phyloP scores from a whole-genome alignment of 2,888 invertebrate species.

The Nephrotoma appendiculata region DNA sequence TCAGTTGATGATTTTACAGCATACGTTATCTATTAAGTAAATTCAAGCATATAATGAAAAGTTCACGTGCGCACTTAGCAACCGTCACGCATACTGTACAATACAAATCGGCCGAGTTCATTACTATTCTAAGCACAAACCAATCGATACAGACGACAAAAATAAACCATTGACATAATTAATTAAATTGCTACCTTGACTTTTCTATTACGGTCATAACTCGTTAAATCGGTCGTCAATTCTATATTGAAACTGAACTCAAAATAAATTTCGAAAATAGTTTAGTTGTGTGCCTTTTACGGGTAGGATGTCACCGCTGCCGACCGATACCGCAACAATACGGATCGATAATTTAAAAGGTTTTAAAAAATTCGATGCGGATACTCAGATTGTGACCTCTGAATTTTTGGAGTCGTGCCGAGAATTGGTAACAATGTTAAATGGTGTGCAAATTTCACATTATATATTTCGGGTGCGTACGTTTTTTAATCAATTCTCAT shows the following conservation, averaged over 20 bases:
- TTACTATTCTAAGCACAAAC: background rate
- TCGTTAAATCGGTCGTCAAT: background rate
- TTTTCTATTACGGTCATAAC: background rate
- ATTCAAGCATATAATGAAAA: background rate
- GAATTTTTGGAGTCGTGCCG: background rate
- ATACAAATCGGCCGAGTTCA: no score
- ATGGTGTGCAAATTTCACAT: background rate
- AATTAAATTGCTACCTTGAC: background rate
- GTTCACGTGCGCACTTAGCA: background rate
- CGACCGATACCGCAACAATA: background rate
- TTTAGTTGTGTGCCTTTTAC: background rate
- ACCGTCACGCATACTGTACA: no score
- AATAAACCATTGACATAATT: background rate
- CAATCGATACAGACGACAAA: background rate
- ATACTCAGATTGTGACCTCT: background rate
- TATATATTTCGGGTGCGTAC: background rate
- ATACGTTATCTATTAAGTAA: background rate
- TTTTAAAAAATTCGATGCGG: background rate
- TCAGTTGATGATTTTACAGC: background rate
- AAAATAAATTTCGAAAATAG: background rate
- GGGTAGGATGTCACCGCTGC: background rate
- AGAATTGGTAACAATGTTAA: background rate
- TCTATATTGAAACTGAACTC: background rate
- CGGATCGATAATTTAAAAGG: background rate
- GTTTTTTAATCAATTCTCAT: no score